Percentiles rank a stretch among this genome's conserved stretches.
These are phyloP conservation scores for Zygogramma bicolorata DNA, from an alignment of 2,888 invertebrate genomes.

Conservation along the genomic window DNA sequence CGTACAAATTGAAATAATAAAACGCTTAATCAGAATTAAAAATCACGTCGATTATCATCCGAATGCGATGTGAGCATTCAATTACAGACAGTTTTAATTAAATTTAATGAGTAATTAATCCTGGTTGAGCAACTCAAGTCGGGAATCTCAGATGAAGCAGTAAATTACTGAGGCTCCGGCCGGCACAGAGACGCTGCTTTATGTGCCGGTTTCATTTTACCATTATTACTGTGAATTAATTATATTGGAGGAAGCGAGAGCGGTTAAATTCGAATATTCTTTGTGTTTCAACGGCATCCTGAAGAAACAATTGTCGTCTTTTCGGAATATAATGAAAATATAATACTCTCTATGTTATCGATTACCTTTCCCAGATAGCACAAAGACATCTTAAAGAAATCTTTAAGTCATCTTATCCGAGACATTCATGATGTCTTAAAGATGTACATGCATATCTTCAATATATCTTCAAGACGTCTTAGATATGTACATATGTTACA, in stretches of 20 bases:
- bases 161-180: not conserved
- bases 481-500: too few relatives aligned
- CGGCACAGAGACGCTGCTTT: not conserved
- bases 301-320: not conserved
- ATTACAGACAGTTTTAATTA: conserved; percentile 53
- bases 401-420: too few relatives aligned
- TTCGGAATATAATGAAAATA: too few relatives aligned
- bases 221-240: not conserved
- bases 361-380: too few relatives aligned
- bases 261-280: not conserved
- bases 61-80: conserved; percentile 44
- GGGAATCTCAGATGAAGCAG: not conserved
- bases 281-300: not conserved
- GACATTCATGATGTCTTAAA: too few relatives aligned
- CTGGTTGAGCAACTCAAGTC: not conserved
- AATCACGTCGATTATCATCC: conserved; percentile 32
- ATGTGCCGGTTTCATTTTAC: not conserved
- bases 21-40: conserved; percentile 10
- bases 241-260: not conserved
- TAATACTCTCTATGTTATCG: too few relatives aligned
- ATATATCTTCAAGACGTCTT: too few relatives aligned
- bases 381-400: too few relatives aligned
- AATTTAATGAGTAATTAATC: conserved; percentile 57
- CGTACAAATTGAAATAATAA: not conserved
- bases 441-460: too few relatives aligned